Base-by-base conservation (phyloP, 2,888 invertebrate genomes). In the Cerceris rybyensis region DNA sequence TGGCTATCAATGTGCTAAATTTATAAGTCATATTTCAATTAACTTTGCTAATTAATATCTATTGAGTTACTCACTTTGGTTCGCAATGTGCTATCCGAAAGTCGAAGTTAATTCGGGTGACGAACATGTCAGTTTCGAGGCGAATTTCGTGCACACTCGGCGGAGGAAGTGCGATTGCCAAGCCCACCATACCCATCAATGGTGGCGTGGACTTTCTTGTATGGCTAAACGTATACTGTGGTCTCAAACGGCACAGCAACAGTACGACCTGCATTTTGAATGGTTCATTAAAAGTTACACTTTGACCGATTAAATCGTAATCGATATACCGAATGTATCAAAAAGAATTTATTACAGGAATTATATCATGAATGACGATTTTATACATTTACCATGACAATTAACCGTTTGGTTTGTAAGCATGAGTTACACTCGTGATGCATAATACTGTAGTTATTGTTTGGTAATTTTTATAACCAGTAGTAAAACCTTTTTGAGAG, bases 51-150 rank as follows among this genome's bases (percentile, higher is more conserved):
- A 58, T 41, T 9, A 17, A 14, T 17, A 13, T 39, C 6, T 41
- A n/a, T 11, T 42, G 2, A 9, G 6, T 6, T 69, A 89, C 94
- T 94, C 93, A 98, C 98, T 96, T 96, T 90, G 98, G 98, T 93
- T 99, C 99, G 92, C 98, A 98, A 93, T 99, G 98, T 81, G 98
- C 98, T 94, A 99, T 97, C 93, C 97, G 96, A 93, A 99, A 98
- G 93, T 98, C 98, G 89, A 98, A 98, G 92, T 96, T 98, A 90
- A 99, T 97, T 90, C 98, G 95, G 77, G 98, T 98, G 88, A 99
- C 98, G 93, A 99, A 99, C 97, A 98, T 98, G 92, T 98, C 98
- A 69, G 97, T 96, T 93, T 98, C 98, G 87, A 99, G 94, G 87
- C 98, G 95, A 88, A 98, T 98, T 94, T 99, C 99, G 92, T 99